Conservation (phyloP, 2,797 vertebrate genomes). For the Ispidina picta region DNA sequence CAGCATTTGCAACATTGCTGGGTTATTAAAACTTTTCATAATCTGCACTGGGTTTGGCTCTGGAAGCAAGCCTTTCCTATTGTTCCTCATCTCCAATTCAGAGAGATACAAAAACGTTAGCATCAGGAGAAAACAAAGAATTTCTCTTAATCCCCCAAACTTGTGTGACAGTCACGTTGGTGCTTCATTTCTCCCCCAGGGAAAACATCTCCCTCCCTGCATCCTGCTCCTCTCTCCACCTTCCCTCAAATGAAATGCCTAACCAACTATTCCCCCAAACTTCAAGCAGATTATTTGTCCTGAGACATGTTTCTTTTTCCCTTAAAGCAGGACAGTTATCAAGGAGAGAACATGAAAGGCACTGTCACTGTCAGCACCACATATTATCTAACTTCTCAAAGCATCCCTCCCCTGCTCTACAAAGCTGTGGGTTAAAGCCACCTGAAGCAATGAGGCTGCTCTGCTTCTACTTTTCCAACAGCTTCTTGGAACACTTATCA, state of each 20-base stretch:
- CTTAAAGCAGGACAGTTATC: not conserved
- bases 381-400: not conserved
- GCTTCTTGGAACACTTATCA: not conserved
- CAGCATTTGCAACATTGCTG: slow-evolving; percentile 92
- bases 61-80: slow-evolving; percentile 91
- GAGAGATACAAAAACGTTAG: slow-evolving; percentile 13
- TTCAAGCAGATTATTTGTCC: not conserved
- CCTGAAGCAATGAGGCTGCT: not conserved
- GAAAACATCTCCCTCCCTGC: not conserved
- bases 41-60: slow-evolving; percentile 93
- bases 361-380: not conserved
- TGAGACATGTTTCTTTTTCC: not conserved
- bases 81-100: slow-evolving; percentile 86
- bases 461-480: not conserved
- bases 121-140: not conserved
- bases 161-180: rapidly evolving
- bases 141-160: not conserved
- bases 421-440: not conserved
- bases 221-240: not conserved
- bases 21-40: slow-evolving; percentile 93
- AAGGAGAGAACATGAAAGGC: not conserved
- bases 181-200: too few species aligned
- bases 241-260: not conserved
- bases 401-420: not conserved
- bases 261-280: not conserved